Percentiles rank a stretch among this genome's conserved stretches.
Conservation (phyloP, 2,888 invertebrate genomes). For the Pheosia tremula region DNA sequence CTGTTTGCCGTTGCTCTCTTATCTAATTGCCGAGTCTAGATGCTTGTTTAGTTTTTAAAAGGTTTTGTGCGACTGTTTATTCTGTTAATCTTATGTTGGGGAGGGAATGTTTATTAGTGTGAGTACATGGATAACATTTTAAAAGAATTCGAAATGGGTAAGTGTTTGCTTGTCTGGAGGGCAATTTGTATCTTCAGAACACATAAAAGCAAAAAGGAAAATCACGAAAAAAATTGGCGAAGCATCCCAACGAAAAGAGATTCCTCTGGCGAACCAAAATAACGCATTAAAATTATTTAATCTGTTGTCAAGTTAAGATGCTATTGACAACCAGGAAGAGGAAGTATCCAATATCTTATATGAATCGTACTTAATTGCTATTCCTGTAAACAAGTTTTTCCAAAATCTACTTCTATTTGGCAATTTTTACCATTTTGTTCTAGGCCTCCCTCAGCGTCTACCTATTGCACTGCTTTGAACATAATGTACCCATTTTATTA, state of each 20-base stretch:
- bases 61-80: conserved; percentile 1
- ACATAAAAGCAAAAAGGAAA: neutral
- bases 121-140: neutral
- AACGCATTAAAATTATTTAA: no score
- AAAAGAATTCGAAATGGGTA: neutral
- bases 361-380: no score
- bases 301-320: no score
- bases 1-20: conserved; percentile 36
- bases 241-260: neutral
- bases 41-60: conserved; percentile 10
- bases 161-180: neutral
- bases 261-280: no score
- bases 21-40: conserved; percentile 31
- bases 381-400: no score
- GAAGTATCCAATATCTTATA: no score
- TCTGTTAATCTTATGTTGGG: neutral
- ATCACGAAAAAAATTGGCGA: neutral
- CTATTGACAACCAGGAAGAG: no score
- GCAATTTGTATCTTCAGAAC: neutral
- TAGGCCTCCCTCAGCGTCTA: no score
- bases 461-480: no score
- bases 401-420: no score
- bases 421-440: no score
- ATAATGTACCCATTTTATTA: no score
- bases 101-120: neutral